These are phyloP conservation scores for Aphrocallistes beatrix DNA, from an alignment of 37 sponge, comb jelly and placozoan species.

Conservation along the genomic window DNA sequence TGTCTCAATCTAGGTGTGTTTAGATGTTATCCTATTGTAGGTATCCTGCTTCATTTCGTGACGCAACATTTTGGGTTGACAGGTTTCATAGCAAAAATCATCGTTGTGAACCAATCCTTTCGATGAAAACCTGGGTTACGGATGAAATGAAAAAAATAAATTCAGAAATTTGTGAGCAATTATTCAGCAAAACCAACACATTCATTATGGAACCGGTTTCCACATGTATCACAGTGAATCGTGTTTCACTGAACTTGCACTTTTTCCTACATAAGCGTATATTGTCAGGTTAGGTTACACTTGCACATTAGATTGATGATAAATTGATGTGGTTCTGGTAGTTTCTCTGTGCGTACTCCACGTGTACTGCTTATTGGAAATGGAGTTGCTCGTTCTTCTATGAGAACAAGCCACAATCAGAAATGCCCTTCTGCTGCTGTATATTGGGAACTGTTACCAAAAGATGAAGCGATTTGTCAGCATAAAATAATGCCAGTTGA, in stretches of 20 bases:
- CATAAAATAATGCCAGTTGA: background rate
- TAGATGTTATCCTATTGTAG: background rate
- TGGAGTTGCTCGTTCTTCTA: background rate
- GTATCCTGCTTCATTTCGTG: background rate
- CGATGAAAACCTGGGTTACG: background rate
- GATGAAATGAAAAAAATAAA: background rate
- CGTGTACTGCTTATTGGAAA: background rate
- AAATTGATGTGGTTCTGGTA: background rate
- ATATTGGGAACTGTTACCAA: background rate
- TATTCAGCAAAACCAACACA: background rate
- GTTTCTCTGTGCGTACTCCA: background rate
- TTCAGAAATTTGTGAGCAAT: background rate
- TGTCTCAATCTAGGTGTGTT: background rate
- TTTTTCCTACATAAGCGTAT: background rate
- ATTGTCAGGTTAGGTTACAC: background rate
- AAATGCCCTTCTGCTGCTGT: background rate
- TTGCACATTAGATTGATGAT: background rate
- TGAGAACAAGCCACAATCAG: background rate
- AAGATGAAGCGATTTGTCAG: background rate
- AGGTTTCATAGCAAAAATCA: slow-evolving; percentile 5
- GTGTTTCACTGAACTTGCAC: background rate
- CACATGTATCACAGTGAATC: background rate
- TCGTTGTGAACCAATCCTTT: background rate
- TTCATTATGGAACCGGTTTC: background rate
- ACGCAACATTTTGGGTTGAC: background rate